Base-by-base conservation (phyloP, 2,113 vertebrate species). In the Suricata suricatta region DNA sequence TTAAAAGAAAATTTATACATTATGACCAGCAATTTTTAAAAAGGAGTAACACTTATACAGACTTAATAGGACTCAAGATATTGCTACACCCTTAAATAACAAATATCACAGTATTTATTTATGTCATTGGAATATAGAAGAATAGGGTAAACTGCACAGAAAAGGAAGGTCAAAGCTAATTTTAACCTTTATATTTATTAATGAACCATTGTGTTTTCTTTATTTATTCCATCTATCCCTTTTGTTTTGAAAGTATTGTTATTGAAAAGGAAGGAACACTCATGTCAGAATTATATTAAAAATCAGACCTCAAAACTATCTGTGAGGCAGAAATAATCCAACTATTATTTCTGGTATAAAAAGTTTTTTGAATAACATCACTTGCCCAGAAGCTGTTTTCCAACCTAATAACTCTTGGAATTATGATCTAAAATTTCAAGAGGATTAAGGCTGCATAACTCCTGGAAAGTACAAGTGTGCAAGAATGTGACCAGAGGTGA, bases 311-410 rank as follows among this genome's bases (percentile, higher is more conserved):
- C 85, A 97, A 98, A 98, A 99, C 97, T 98, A 95, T 98, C 97
- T 97, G 85, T 98, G 97, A 99, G 97, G 98, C 98, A 98, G 98
- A 99, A 98, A 98, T 99, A 99, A 99, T 99, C 89, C 80, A 98
- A 96, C 98, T 96, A 97, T 99, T 99, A 99, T 99, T 99, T 99
- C 98, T 99, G 96, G 97, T 98, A 98, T 98, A 98, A 98, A 99
- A 99, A 97, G 96, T 98, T 95, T 98, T 98, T 98, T 97, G 97
- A 99, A 98, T 98, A 98, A 95, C 98, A 98, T 98, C 96, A 98
- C 98, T 99, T 99, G 97, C 98, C 98, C 98, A 97, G 98, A 98
- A 99, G 98, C 98, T 98, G 85, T 99, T 99, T 99, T 98, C 98
- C 98, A 99, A 98, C 98, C 99, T 98, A 99, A 98, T 99, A 99